A percentile compares a stretch with the other conserved stretches of the same genome.
Evolutionary conservation across 2,888 invertebrate genomes (phyloP).

Genomic region (Magallana nippona): DNA sequence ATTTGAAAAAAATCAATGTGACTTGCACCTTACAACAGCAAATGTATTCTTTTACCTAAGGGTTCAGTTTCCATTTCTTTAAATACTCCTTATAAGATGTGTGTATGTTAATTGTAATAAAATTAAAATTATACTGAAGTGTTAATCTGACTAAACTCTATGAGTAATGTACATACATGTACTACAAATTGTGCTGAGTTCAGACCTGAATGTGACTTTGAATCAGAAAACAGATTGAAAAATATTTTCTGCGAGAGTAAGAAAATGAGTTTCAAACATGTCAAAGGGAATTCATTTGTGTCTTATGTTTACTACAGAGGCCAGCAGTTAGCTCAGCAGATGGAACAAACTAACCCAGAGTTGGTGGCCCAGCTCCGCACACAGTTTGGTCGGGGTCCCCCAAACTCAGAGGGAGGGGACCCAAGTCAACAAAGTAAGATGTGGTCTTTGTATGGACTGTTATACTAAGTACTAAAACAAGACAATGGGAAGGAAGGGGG

Average conservation of each 20-base stretch:
- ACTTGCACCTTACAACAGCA: background rate
- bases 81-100: background rate
- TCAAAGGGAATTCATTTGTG: background rate
- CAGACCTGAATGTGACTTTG: too few species aligned
- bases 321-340: slow-evolving; percentile 90
- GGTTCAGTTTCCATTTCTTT: background rate
- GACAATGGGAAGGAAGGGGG: too few species aligned
- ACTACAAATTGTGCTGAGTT: too few species aligned
- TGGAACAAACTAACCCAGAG: slow-evolving; percentile 90
- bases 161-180: too few species aligned
- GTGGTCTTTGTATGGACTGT: too few species aligned
- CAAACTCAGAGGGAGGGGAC: background rate
- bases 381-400: slow-evolving; percentile 80
- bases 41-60: background rate
- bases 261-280: background rate
- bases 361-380: slow-evolving; percentile 88
- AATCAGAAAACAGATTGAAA: too few species aligned
- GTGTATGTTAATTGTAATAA: too few species aligned
- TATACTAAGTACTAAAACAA: too few species aligned
- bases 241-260: too few species aligned
- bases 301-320: slow-evolving; percentile 82
- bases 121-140: too few species aligned
- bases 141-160: too few species aligned
- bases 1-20: background rate
- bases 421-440: slow-evolving; percentile 6